Conservation (phyloP, 2,797 vertebrate species). For the Macropus fuliginosus region DNA sequence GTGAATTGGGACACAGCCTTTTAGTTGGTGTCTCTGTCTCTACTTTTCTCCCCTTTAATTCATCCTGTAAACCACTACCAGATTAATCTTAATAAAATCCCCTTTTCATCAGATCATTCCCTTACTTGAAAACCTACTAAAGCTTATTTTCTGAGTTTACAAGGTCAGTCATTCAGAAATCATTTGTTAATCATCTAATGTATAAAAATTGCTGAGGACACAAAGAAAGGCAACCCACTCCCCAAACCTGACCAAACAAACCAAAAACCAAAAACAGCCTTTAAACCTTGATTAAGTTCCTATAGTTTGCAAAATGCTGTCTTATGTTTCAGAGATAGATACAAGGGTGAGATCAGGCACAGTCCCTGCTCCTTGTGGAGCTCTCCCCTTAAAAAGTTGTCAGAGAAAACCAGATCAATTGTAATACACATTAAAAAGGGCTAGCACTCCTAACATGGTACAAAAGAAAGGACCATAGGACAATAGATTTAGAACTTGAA, state of each 20-base stretch:
- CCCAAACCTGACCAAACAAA: neutral
- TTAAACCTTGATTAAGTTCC: neutral
- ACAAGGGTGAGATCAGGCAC: neutral
- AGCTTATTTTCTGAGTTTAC: neutral
- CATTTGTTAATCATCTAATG: neutral
- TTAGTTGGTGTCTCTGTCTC: conserved; percentile 18
- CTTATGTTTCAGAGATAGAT: neutral
- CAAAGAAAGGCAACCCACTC: neutral
- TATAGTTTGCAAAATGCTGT: neutral
- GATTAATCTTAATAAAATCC: neutral
- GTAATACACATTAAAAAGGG: neutral
- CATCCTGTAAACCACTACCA: conserved; percentile 3
- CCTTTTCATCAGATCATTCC: neutral
- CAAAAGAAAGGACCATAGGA: neutral
- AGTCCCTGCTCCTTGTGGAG: neutral
- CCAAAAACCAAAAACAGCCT: neutral
- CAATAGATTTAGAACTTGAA: neutral
- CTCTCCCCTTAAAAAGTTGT: neutral
- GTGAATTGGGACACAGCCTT: neutral
- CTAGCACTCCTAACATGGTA: neutral
- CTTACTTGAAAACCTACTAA: neutral
- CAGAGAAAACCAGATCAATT: neutral
- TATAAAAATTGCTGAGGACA: neutral
- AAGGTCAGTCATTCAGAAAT: neutral
- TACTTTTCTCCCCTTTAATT: neutral